Evolutionary conservation across 2,113 vertebrate species (phyloP).

Genomic region (Cricetomys ansorgei): DNA sequence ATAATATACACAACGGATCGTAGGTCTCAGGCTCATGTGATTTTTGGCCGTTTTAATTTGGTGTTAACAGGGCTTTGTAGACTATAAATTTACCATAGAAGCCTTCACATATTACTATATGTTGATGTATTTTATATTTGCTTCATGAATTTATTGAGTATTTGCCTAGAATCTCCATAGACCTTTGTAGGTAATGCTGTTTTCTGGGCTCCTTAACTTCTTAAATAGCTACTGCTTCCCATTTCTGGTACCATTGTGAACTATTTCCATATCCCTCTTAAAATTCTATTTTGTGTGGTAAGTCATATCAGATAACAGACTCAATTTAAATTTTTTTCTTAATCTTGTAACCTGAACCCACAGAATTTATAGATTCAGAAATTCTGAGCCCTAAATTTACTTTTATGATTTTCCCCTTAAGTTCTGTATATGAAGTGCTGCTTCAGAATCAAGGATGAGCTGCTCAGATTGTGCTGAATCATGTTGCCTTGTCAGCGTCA

Average conservation of each 20-base stretch:
- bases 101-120: constrained; percentile 73
- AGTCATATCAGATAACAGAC: constrained; percentile 40
- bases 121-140: constrained; percentile 67
- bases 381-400: constrained; percentile 38
- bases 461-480: constrained; percentile 64
- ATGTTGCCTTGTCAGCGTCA: constrained; percentile 57
- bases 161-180: constrained; percentile 69
- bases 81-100: constrained; percentile 78
- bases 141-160: constrained; percentile 77
- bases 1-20: constrained; percentile 78
- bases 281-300: constrained; percentile 55
- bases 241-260: constrained; percentile 61
- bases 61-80: constrained; percentile 83
- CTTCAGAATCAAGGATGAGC: constrained; percentile 39
- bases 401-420: constrained; percentile 48
- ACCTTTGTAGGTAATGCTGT: constrained; percentile 53
- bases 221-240: constrained; percentile 54
- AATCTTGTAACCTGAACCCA: constrained; percentile 38
- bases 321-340: constrained; percentile 45
- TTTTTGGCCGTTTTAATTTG: constrained; percentile 82
- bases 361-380: constrained; percentile 43
- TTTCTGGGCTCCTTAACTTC: constrained; percentile 64
- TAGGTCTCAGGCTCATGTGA: constrained; percentile 72
- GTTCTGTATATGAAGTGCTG: constrained; percentile 68
- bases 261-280: constrained; percentile 45